Evolutionary conservation across 2,888 invertebrate genomes (phyloP), one percentile per base, ranked within the genome.

Genomic region (Ganaspis brasiliensis): DNA sequence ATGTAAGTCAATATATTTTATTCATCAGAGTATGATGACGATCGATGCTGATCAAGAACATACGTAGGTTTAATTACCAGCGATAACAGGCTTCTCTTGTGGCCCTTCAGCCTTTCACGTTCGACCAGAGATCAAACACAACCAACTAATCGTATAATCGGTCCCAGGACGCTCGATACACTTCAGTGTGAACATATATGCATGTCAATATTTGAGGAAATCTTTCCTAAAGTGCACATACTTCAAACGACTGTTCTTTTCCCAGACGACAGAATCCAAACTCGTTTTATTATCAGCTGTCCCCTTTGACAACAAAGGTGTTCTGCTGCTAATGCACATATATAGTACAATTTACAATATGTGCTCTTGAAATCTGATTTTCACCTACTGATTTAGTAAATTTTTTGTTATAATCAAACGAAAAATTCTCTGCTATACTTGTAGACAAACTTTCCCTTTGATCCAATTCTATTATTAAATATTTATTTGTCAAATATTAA

Each of bases 141-240:
- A 9, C 19, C 16, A 52, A 56, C 26, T 56, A 14, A 55, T 52
- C 52, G 10, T 45, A 52, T 52, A 52, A 52, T 19, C 52, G 52
- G 56, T 56, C 56, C 56, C 56, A 14, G 56, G 56, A 24, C 56
- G 56, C 24, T 56, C 26, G 56, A 56, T 56, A 56, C 24, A 56
- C 56, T 24, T 24, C 24, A 19, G 0, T 56, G 24, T 24, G 24
- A 0, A 24, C 12, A 56, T 14, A 55, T 16, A 24, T 24, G 56
- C 35, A 19, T 63, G 61, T 61, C 61, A 61, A 61, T 61, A 61
- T 61, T 61, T 61, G 61, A 61, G 31, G 4, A 56, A 56, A 56
- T 56, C 56, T 24, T 26, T 56, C 24, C n/a, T 37, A 19, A 35
- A 35, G 12, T 61, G 21, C 37, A 61, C 9, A 61, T 2, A 37